Evolutionary conservation across 1,140 invertebrate species (phyloP), one percentile per base, ranked within the genome.

Genomic region (Drosophila paulistorum): DNA sequence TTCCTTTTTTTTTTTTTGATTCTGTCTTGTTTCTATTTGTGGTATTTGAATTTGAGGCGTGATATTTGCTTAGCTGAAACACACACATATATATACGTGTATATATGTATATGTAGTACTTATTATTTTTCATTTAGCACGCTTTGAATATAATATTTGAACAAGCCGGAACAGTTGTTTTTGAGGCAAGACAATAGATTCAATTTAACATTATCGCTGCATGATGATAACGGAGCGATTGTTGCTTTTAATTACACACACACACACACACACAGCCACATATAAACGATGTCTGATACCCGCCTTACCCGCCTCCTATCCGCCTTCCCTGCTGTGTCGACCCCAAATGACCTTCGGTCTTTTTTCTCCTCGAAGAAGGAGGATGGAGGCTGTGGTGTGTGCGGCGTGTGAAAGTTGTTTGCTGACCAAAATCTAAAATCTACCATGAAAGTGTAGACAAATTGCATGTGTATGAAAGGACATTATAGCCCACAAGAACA

Each of bases 131-230:
- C 84, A 89, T 89, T 84, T 89, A 89, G 85, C 84, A 89, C 74
- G 81, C 81, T 81, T 89, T 89, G 64, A 83, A 84, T 89, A 89
- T 69, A 71, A 84, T 89, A 89, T 89, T 89, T 89, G 85, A 78
- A 89, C 84, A 87, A 81, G 84, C 68, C 84, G 80, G 77, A 59
- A 89, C 84, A 87, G 83, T 79, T 83, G 83, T 87, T 86, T 79
- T 63, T 71, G 62, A 30, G 14, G 23, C 14, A 33, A 51, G 79
- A 87, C 84, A 87, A 87, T 89, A 84, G 77, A 89, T 89, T 89
- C 83, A 87, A 89, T 89, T 87, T 87, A 83, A 86, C 71, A 78
- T 78, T 81, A 81, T 86, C 81, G 73, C 30, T 61, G 63, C 57
- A 70, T 66, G 69, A 30, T 76, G 79, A 87, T 86, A 82, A 84